Percentiles rank a stretch among this genome's conserved stretches.
These are phyloP conservation scores for Heliconius charithonia DNA, from an alignment of 2,888 invertebrate genomes.

Conservation along the genomic window DNA sequence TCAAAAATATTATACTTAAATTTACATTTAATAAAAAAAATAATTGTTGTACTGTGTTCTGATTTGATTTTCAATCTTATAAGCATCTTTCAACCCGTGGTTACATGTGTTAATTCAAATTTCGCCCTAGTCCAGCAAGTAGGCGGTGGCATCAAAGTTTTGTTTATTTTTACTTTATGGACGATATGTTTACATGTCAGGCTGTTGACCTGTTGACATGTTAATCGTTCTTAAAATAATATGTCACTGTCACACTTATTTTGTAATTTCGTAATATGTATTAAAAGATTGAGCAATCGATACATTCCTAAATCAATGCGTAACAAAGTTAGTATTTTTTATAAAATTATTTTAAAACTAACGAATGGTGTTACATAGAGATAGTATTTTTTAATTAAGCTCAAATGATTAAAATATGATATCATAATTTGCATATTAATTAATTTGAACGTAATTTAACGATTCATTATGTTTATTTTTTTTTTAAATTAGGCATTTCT, in stretches of 20 bases:
- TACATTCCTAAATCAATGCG: neutral
- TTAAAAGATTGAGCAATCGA: constrained; percentile 16
- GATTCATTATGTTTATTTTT: neutral
- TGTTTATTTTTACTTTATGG: neutral
- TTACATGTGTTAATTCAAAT: no score
- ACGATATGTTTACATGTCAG: constrained; percentile 36
- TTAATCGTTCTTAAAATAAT: neutral
- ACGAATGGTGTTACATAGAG: constrained; percentile 6
- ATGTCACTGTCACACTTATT: neutral
- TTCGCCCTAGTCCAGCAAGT: neutral
- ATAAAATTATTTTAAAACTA: neutral
- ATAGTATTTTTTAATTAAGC: constrained; percentile 11
- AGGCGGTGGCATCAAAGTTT: neutral
- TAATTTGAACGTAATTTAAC: neutral
- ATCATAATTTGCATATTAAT: constrained; percentile 13
- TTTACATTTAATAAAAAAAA: no score
- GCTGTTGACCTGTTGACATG: constrained; percentile 37
- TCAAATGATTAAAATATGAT: constrained; percentile 11
- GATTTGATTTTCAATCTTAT: no score
- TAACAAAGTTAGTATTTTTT: neutral
- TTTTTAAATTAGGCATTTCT: neutral
- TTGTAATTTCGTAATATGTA: neutral
- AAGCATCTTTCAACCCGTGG: no score
- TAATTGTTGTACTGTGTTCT: no score
- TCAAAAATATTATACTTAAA: no score